These are phyloP conservation scores for Brachionus rubens DNA, from an alignment of 1,140 invertebrate genomes.

Conservation along the genomic window DNA sequence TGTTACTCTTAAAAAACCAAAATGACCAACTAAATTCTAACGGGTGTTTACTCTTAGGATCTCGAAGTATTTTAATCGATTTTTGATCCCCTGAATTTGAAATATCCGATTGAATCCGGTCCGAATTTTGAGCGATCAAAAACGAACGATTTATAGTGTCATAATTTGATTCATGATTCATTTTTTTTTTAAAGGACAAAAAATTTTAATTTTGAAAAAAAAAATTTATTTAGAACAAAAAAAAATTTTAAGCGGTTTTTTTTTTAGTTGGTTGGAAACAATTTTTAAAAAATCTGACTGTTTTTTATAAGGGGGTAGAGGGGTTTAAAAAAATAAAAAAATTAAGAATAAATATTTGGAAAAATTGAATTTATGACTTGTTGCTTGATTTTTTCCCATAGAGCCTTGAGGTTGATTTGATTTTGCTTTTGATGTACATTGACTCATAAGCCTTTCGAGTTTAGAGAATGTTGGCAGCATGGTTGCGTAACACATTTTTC, in stretches of 20 bases:
- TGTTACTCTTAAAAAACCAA: slow-evolving; percentile 6
- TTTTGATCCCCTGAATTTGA: background rate
- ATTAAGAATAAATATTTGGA: no score
- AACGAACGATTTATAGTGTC: slow-evolving; percentile 33
- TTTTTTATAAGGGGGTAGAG: no score
- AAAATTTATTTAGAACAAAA: no score
- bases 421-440: slow-evolving; percentile 1
- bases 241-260: no score
- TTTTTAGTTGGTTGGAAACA: no score
- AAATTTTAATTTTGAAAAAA: no score
- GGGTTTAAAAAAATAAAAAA: no score
- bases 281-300: no score
- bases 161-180: slow-evolving; percentile 21
- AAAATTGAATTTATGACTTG: no score
- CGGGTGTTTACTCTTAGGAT: background rate
- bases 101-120: background rate
- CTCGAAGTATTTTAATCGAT: background rate
- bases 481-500: background rate
- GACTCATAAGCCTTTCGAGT: background rate
- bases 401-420: background rate
- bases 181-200: no score
- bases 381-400: no score
- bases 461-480: background rate
- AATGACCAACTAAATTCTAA: slow-evolving; percentile 17
- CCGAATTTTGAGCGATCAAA: slow-evolving; percentile 12